Base-by-base conservation (phyloP, 2,888 invertebrate genomes). In the Scaptomyza caliginosa region DNA sequence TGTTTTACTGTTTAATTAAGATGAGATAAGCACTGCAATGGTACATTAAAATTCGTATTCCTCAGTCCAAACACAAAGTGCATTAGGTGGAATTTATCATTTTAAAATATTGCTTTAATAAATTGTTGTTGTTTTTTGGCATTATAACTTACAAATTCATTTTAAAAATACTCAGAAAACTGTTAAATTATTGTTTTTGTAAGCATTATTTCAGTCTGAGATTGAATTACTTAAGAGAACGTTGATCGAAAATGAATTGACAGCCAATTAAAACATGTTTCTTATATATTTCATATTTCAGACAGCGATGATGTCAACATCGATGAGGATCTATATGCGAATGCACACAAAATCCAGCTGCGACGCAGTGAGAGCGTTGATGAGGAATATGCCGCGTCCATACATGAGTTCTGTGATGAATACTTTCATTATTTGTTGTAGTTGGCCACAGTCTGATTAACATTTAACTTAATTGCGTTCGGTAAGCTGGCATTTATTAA, bases 241-340 rank as follows among this genome's bases (percentile, higher is more conserved):
- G 4, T 38, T 23, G n/a, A 51, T 30, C 23, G 7, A 32, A 13
- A 6, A 13, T 4, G n/a, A 30, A 70, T 65, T 65, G 49, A n/a
- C 52, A 49, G 38, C 39, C 39, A 51, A 65, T 65, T 48, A 17
- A 28, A 51, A 55, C 34, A 39, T 32, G 23, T 34, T 17, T 51
- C 8, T 13, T 45, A 13, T 42, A n/a, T 2, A 13, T 38, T 36
- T 36, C 32, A 32, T 32, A 7, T 67, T 67, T 7, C 55, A 71
- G 71, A 71, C 16, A 48, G 48, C 40, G 89, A 88, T 30, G 88
- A 87, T 42, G 74, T 76, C n/a, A 88, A 88, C 65, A 70, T 86
- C 60, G 91, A 91, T 83, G 82, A 86, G 55, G 90, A 91, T 85
- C 76, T 91, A 56, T 91, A 91, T 54, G 80, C 88, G 26, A 90